Conservation (phyloP, 2,888 invertebrate genomes). For the Oxyscelio sp. region DNA sequence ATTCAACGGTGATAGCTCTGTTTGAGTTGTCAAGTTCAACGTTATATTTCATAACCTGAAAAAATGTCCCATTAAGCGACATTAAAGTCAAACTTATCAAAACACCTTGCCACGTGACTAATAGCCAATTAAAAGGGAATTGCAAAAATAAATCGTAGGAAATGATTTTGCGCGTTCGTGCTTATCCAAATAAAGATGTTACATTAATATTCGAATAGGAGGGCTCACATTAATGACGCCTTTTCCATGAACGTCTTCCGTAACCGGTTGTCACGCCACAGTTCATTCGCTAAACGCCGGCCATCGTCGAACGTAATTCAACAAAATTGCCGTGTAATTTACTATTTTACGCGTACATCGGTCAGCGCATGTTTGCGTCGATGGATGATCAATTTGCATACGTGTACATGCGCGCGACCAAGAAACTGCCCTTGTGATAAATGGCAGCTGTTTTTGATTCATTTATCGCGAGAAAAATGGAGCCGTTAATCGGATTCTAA, state of each 20-base stretch:
- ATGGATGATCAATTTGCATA: constrained; percentile 59
- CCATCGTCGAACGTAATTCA: constrained; percentile 76
- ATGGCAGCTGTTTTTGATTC: constrained; percentile 11
- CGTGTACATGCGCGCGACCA: constrained; percentile 10
- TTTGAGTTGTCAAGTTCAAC: too few species aligned
- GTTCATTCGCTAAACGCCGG: constrained; percentile 62
- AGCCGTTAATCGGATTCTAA: constrained; percentile 38
- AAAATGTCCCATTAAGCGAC: neutral
- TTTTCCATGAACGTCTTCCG: constrained; percentile 63
- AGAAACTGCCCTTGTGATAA: constrained; percentile 34
- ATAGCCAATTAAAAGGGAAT: neutral
- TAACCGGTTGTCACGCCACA: constrained; percentile 67
- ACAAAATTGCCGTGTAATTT: constrained; percentile 83
- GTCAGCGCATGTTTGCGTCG: constrained; percentile 65
- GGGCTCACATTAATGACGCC: constrained; percentile 44
- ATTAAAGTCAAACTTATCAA: neutral
- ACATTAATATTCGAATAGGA: constrained; percentile 49
- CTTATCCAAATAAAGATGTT: constrained; percentile 56
- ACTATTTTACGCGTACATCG: constrained; percentile 80
- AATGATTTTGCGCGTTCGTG: neutral
- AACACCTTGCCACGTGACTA: neutral
- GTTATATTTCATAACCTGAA: too few species aligned
- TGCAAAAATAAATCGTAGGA: neutral
- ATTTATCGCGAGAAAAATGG: constrained; percentile 18
- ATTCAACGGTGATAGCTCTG: too few species aligned